A percentile compares a stretch with the other conserved stretches of the same genome.
These are phyloP conservation scores for Halictus quadricinctus DNA, from an alignment of 2,888 invertebrate species.

Conservation along the genomic window DNA sequence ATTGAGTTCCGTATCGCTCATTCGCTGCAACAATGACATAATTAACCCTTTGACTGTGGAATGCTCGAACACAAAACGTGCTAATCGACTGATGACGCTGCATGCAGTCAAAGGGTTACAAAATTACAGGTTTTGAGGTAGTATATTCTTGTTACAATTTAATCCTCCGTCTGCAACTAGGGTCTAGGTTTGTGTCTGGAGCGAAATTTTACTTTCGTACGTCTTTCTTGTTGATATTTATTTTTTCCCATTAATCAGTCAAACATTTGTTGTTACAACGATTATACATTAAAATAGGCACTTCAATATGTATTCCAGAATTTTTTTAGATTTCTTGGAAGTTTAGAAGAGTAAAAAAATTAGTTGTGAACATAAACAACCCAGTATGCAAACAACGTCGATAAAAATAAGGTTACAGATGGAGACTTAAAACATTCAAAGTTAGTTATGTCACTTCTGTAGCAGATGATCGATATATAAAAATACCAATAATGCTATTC, in stretches of 20 bases:
- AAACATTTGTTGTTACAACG: not conserved
- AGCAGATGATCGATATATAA: not conserved
- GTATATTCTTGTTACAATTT: not conserved
- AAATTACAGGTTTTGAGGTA: not conserved
- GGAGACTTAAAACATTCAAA: not conserved
- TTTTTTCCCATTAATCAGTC: not conserved
- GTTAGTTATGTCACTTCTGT: not conserved
- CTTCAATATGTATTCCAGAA: not conserved
- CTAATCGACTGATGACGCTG: not conserved
- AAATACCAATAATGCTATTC: not conserved
- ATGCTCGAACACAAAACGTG: not conserved
- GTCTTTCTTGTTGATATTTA: not conserved
- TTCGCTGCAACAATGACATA: not conserved
- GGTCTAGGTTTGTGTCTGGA: not conserved
- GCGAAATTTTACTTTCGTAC: too few species aligned
- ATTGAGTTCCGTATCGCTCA: not conserved
- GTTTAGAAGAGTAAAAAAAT: not conserved
- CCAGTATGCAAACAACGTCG: too few species aligned
- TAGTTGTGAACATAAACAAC: too few species aligned
- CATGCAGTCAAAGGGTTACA: not conserved
- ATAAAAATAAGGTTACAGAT: not conserved
- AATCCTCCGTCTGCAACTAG: not conserved
- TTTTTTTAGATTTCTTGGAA: not conserved
- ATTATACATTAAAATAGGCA: not conserved
- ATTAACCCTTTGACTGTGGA: not conserved